These are phyloP conservation scores for Myotis vivesi DNA, from an alignment of 2,797 vertebrate species.

Conservation along the genomic window DNA sequence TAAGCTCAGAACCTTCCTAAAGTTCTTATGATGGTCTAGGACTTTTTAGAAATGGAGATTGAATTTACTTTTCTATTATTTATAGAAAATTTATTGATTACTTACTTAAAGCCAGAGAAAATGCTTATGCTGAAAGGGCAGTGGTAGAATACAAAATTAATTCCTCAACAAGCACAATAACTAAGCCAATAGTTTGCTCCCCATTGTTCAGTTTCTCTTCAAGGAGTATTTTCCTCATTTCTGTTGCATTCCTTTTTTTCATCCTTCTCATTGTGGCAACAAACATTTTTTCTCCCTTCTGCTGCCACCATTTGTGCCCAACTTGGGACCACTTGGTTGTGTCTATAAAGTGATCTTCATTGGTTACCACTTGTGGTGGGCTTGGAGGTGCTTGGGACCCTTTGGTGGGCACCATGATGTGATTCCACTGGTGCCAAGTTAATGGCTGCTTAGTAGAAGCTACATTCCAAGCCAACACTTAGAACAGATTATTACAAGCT, in stretches of 20 bases:
- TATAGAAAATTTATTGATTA: background rate
- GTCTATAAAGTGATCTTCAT: background rate
- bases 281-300: background rate
- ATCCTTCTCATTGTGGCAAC: background rate
- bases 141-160: background rate
- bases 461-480: background rate
- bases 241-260: background rate
- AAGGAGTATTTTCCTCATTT: background rate
- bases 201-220: background rate
- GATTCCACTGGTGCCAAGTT: background rate
- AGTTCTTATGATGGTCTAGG: background rate
- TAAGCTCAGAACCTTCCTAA: background rate
- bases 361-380: background rate
- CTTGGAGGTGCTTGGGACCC: background rate
- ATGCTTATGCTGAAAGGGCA: background rate
- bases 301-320: background rate
- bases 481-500: background rate
- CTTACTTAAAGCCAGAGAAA: background rate
- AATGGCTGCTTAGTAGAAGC: background rate
- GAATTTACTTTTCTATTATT: background rate
- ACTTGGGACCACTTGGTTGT: background rate
- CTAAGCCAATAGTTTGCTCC: background rate
- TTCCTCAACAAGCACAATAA: background rate
- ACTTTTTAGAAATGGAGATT: background rate
- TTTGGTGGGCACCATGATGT: background rate